These are phyloP conservation scores for Basileuterus tristriatus DNA, from an alignment of 2,797 vertebrate species.

Conservation along the genomic window DNA sequence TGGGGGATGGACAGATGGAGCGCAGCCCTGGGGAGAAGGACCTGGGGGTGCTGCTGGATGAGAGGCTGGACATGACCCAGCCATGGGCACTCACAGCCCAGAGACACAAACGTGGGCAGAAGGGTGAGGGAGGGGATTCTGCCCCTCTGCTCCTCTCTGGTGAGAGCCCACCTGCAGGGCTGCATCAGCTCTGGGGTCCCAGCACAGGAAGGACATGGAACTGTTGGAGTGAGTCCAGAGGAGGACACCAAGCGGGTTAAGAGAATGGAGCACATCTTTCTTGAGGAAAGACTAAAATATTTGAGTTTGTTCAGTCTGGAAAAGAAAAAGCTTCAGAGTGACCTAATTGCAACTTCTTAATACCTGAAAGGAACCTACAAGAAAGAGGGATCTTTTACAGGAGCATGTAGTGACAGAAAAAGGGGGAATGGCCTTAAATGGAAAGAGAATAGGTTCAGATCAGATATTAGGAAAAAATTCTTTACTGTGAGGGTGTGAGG, in stretches of 20 bases:
- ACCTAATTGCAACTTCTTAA: neutral
- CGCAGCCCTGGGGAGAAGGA: neutral
- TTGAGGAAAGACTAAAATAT: neutral
- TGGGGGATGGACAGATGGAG: neutral
- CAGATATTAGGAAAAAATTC: neutral
- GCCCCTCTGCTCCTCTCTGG: neutral
- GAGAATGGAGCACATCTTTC: too few relatives aligned
- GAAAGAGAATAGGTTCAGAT: neutral
- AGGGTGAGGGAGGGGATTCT: neutral
- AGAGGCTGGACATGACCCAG: neutral
- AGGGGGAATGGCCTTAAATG: neutral
- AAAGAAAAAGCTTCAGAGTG: neutral
- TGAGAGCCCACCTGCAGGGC: fast-evolving
- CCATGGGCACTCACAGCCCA: fast-evolving
- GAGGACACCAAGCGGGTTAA: too few relatives aligned
- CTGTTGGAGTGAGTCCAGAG: fast-evolving
- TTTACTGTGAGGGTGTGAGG: neutral
- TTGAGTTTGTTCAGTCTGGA: neutral
- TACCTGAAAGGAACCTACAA: neutral
- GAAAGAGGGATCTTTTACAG: neutral
- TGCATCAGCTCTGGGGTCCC: too few relatives aligned
- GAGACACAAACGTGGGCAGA: fast-evolving
- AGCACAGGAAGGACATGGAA: fast-evolving
- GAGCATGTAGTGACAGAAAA: too few relatives aligned
- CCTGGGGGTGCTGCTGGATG: neutral